phyloP scores from a whole-genome alignment of 1,140 invertebrate genomes.

The Solen grandis region DNA sequence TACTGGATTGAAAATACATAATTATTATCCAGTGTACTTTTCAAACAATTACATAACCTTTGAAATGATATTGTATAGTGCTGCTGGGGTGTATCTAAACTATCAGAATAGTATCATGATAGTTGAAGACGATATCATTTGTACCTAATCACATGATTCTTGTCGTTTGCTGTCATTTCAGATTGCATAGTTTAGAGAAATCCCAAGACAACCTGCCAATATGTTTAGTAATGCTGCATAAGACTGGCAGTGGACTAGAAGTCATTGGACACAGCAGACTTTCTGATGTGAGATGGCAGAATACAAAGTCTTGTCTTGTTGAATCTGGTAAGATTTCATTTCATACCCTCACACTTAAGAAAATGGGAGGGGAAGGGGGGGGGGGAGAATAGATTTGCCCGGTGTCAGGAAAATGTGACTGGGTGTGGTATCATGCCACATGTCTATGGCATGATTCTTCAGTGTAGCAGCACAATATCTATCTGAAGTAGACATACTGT shows the following conservation, averaged over 20 bases:
- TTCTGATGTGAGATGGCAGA: constrained; percentile 65
- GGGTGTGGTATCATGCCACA: constrained; percentile 70
- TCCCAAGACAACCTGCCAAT: constrained; percentile 72
- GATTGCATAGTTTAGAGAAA: constrained; percentile 73
- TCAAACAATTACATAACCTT: no score
- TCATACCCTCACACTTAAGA: not conserved
- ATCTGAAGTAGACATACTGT: not conserved
- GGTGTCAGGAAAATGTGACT: constrained; percentile 58
- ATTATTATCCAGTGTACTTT: no score
- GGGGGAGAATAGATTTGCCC: constrained; percentile 25
- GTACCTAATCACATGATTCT: no score
- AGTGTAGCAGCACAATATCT: no score
- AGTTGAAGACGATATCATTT: no score
- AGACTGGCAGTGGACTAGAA: constrained; percentile 35
- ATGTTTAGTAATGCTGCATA: constrained; percentile 66
- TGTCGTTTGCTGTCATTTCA: constrained; percentile 59
- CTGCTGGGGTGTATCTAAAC: no score
- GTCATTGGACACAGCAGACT: constrained; percentile 76
- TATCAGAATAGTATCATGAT: no score
- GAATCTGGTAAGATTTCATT: constrained; percentile 73
- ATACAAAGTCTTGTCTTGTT: constrained; percentile 70
- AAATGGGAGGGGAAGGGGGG: not conserved
- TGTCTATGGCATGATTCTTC: no score
- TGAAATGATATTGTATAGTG: no score
- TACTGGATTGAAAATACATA: no score